phyloP scores from a whole-genome alignment of 1,140 invertebrate genomes.

The Drosophila sturtevanti region DNA sequence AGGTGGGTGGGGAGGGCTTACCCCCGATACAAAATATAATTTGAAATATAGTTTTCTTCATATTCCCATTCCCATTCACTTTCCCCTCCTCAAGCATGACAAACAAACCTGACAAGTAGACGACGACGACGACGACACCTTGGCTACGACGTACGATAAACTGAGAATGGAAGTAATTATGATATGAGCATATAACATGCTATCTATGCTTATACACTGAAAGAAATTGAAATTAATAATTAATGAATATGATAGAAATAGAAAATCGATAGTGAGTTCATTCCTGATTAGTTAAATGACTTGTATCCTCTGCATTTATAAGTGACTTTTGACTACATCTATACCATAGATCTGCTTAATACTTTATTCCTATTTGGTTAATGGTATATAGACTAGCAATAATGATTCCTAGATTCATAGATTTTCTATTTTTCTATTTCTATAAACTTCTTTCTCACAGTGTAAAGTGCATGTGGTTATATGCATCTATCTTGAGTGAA shows the following conservation, averaged over 20 bases:
- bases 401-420: no score
- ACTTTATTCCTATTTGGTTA: no score
- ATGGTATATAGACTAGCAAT: no score
- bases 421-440: no score
- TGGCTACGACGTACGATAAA: constrained; percentile 58
- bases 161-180: constrained; percentile 63
- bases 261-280: neutral
- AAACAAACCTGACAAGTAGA: constrained; percentile 8
- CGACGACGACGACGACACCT: constrained; percentile 47
- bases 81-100: constrained; percentile 43
- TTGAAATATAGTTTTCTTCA: constrained; percentile 47
- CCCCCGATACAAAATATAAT: constrained; percentile 25
- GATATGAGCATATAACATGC: constrained; percentile 42
- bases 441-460: constrained; percentile 7
- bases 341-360: no score
- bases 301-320: no score
- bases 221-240: neutral
- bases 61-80: constrained; percentile 56
- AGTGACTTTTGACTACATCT: no score
- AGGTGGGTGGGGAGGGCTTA: no score
- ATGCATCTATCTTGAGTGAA: constrained; percentile 1
- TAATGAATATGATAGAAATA: neutral
- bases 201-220: constrained; percentile 17
- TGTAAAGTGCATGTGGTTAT: constrained; percentile 15
- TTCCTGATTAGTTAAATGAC: neutral